Percentiles rank a stretch among this genome's conserved stretches.
Evolutionary conservation across 92 coral and sea anemone species (phyloP).

Genomic region (Zoanthus sociatus): DNA sequence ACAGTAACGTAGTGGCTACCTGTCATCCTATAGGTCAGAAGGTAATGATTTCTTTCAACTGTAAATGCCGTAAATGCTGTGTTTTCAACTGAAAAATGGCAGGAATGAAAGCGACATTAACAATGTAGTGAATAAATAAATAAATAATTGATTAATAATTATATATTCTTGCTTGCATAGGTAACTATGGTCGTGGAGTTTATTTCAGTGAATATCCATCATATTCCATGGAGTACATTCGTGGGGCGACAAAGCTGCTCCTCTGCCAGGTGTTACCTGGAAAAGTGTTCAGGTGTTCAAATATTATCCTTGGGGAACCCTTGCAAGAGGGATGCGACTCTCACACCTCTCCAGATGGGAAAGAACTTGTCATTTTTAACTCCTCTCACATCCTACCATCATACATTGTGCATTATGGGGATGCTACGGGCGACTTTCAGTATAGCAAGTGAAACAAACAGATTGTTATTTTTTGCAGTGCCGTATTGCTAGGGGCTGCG

Average conservation of each 20-base stretch:
- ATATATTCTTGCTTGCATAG: constrained; percentile 4
- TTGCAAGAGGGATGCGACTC: constrained; percentile 72
- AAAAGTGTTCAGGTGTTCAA: constrained; percentile 75
- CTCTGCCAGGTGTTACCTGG: constrained; percentile 91
- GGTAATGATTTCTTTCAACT: no score
- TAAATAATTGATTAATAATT: no score
- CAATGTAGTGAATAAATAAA: no score
- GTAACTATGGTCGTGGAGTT: constrained; percentile 82
- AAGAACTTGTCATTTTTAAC: constrained; percentile 86
- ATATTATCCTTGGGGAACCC: constrained; percentile 84
- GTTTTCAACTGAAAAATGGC: no score
- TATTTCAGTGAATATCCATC: constrained; percentile 91
- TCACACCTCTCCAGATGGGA: constrained; percentile 92
- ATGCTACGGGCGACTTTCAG: constrained; percentile 75
- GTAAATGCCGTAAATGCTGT: no score
- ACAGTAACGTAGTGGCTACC: neutral
- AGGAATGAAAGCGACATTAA: no score
- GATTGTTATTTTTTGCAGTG: no score
- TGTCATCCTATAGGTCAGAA: no score
- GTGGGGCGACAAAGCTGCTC: constrained; percentile 83
- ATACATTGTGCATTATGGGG: constrained; percentile 83
- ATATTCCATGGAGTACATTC: constrained; percentile 84
- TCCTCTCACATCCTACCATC: constrained; percentile 80
- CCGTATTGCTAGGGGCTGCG: no score
- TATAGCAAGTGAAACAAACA: constrained; percentile 30